A percentile compares a stretch with the other conserved stretches of the same genome.
These are phyloP conservation scores for Oncorhynchus masou DNA, from an alignment of 2,113 vertebrate species.

Conservation along the genomic window DNA sequence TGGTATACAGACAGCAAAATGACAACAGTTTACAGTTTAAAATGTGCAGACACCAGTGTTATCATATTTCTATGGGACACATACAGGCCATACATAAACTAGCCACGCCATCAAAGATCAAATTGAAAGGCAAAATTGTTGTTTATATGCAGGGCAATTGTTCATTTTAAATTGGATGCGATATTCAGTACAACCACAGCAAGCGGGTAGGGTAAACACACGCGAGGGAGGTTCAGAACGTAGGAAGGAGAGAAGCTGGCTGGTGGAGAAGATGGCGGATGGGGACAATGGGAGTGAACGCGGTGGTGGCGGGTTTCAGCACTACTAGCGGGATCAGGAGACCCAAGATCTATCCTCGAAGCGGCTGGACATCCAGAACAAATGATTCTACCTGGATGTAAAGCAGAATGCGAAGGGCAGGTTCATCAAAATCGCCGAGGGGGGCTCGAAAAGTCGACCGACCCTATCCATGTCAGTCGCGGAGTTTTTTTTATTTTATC, in stretches of 20 bases:
- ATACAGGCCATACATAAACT: too few species aligned
- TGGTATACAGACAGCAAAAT: too few species aligned
- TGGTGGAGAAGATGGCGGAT: slow-evolving; percentile 92
- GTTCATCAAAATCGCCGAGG: slow-evolving; percentile 97
- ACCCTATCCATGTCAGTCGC: slow-evolving; percentile 93
- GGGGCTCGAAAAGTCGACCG: slow-evolving; percentile 89
- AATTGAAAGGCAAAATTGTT: too few species aligned
- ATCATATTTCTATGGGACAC: too few species aligned
- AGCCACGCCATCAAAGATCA: too few species aligned
- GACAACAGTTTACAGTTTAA: too few species aligned
- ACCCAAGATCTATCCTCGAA: slow-evolving; percentile 90
- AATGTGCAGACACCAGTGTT: too few species aligned
- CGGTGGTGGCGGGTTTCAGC: slow-evolving; percentile 72
- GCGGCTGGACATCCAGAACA: slow-evolving; percentile 89
- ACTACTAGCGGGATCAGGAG: slow-evolving; percentile 81
- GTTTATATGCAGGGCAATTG: too few species aligned
- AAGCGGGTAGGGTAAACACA: not conserved
- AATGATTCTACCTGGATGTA: slow-evolving; percentile 89
- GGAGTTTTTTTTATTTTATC: too few species aligned
- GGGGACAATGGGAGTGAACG: slow-evolving; percentile 88
- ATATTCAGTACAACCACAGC: too few species aligned
- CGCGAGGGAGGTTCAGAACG: slow-evolving; percentile 63
- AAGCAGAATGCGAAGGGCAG: slow-evolving; percentile 91
- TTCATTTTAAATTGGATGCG: too few species aligned
- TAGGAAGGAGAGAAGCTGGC: slow-evolving; percentile 68